Evolutionary conservation across 2,113 vertebrate species (phyloP).

Genomic region (Hassar affinis): DNA sequence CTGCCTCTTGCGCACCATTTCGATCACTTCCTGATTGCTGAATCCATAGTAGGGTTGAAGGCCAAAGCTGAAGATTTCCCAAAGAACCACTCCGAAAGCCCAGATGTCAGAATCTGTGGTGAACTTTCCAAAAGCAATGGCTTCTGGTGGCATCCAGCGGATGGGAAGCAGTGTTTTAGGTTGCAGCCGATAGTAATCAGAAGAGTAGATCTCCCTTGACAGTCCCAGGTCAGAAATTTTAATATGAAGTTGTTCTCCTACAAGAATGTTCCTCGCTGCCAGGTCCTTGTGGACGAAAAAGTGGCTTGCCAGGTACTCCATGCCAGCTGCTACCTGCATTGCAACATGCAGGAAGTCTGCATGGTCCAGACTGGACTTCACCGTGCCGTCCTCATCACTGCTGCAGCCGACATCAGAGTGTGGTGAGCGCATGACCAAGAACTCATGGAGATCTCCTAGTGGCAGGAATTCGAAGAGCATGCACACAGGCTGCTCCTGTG

Average conservation of each 20-base stretch:
- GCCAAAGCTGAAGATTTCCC: slow-evolving; percentile 98
- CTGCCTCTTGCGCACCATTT: slow-evolving; percentile 95
- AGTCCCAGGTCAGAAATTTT: slow-evolving; percentile 98
- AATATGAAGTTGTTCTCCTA: slow-evolving; percentile 92
- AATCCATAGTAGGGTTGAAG: slow-evolving; percentile 96
- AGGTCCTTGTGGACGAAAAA: slow-evolving; percentile 96
- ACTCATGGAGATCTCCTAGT: slow-evolving; percentile 95
- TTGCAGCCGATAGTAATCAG: slow-evolving; percentile 91
- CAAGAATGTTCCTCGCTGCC: slow-evolving; percentile 90
- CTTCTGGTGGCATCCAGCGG: slow-evolving; percentile 96
- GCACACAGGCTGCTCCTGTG: slow-evolving; percentile 93
- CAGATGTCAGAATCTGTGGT: slow-evolving; percentile 94
- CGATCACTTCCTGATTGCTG: slow-evolving; percentile 97
- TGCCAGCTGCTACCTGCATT: slow-evolving; percentile 91
- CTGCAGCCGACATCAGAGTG: slow-evolving; percentile 96
- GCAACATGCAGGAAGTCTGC: slow-evolving; percentile 93
- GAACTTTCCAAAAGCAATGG: slow-evolving; percentile 94
- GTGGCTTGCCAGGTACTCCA: slow-evolving; percentile 93
- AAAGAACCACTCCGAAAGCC: slow-evolving; percentile 94
- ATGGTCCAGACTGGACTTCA: slow-evolving; percentile 93
- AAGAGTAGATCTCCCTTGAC: slow-evolving; percentile 90
- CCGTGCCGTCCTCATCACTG: slow-evolving; percentile 95
- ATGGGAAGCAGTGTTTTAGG: slow-evolving; percentile 91
- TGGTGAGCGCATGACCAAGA: slow-evolving; percentile 95
- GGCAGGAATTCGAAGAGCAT: slow-evolving; percentile 94